A percentile compares a stretch with the other conserved stretches of the same genome.
Evolutionary conservation across 2,113 vertebrate species (phyloP).

Genomic region (Sander vitreus): DNA sequence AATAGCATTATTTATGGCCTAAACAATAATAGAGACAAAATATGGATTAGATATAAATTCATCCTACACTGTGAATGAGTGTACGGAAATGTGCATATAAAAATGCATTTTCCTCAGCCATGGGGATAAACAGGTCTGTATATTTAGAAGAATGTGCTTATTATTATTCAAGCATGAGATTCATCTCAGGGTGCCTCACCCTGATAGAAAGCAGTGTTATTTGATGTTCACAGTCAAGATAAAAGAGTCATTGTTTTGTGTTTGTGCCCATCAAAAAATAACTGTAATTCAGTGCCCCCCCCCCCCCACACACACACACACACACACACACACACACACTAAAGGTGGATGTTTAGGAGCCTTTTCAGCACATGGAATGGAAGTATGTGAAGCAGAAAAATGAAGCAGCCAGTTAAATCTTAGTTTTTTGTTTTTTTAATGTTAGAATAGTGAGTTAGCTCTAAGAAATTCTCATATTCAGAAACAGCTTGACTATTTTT

Average conservation of each 20-base stretch:
- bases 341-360: conserved; percentile 14
- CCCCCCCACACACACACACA: no score
- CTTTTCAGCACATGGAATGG: not conserved
- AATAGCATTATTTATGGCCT: conserved; percentile 63
- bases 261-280: conserved; percentile 41
- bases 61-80: conserved; percentile 60
- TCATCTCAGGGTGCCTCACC: conserved; percentile 58
- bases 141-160: conserved; percentile 69
- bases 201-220: conserved; percentile 51
- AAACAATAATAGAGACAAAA: conserved; percentile 73
- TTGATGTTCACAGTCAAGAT: conserved; percentile 70
- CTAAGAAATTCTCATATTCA: conserved; percentile 27
- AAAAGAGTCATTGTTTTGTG: conserved; percentile 65
- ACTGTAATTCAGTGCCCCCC: conserved; percentile 31
- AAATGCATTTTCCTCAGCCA: conserved; percentile 73
- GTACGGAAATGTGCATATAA: conserved; percentile 71
- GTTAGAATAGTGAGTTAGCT: conserved; percentile 1
- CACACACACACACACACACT: not conserved
- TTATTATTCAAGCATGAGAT: conserved; percentile 71
- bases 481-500: not conserved
- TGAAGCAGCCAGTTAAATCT: not conserved
- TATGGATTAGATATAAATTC: conserved; percentile 75
- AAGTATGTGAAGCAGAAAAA: conserved; percentile 5
- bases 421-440: conserved; percentile 25
- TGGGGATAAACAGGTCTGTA: conserved; percentile 74